Evolutionary conservation across 2,888 invertebrate species (phyloP), one percentile per base, ranked within the genome.

Genomic region (Caenorhabditis zanzibari): DNA sequence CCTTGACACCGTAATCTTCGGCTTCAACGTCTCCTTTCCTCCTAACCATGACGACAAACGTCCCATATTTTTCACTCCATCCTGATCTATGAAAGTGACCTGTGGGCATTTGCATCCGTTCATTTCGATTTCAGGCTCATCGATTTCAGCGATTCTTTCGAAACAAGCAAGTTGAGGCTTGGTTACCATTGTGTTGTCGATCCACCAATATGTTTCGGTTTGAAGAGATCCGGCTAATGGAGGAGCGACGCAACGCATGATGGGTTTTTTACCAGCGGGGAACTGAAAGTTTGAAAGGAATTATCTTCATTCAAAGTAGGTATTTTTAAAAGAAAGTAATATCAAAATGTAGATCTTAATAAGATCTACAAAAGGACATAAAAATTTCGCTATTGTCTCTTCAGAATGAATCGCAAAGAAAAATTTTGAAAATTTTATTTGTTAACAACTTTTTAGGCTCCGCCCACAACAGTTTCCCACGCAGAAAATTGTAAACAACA

Each of bases 201-300:
- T 63, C 44, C 44, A 63, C 63, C 63, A 47, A 61, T 63, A 63
- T 16, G 9, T 44, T 26, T 63, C 63, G 12, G 63, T 44, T 41
- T 38, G 16, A 26, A 14, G 16, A n/a, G 1, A 9, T 26, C 12
- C n/a, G 2, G 47, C 24, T 0, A n/a, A 0, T 47, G 63, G 63
- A 16, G 63, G 63, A 28, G 26, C 4, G 14, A 44, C 44, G 24
- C 63, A 63, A 26, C 63, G 24, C 44, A 63, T 26, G 9, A 24
- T 44, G 6, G 63, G 63, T 16, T n/a, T 44, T 7, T 26, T 14
- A 2, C 44, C 44, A 6, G 26, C 2, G 10, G 44, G 26, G 26
- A n/a, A 63, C 63, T 63, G 41, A 41, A 59, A 59, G 4, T 7
- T 52, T n/a, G n/a, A 14, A 6, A 24, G 14, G 16, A 32, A 54